Conservation (phyloP, 2,888 invertebrate species). For the Gibbula magus region DNA sequence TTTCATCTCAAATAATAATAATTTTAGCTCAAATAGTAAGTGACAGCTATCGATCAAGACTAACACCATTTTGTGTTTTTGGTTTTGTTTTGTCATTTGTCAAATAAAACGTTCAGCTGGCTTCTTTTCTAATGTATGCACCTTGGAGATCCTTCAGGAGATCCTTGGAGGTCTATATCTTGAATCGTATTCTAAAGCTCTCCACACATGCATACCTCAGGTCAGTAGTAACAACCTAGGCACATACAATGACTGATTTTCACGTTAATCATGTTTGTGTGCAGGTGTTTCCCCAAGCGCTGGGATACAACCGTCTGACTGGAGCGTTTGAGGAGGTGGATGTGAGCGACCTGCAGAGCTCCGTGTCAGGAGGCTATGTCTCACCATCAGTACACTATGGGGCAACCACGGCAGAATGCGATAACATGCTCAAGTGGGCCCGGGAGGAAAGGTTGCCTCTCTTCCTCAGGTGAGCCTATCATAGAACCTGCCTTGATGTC, state of each 20-base stretch:
- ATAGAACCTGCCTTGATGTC: too few relatives aligned
- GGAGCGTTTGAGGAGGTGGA: conserved; percentile 70
- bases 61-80: too few relatives aligned
- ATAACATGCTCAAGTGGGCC: conserved; percentile 73
- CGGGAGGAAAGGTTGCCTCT: conserved; percentile 70
- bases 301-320: conserved; percentile 73
- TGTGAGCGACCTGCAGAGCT: conserved; percentile 37
- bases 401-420: conserved; percentile 71
- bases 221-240: not conserved
- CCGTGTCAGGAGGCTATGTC: conserved; percentile 27
- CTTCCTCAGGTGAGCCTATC: conserved; percentile 68
- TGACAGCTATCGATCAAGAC: too few relatives aligned
- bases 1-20: too few relatives aligned
- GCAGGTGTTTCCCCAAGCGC: conserved; percentile 73
- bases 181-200: too few relatives aligned
- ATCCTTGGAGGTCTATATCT: too few relatives aligned
- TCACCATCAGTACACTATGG: conserved; percentile 66
- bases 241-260: not conserved
- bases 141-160: too few relatives aligned
- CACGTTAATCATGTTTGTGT: conserved; percentile 10
- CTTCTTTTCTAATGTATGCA: too few relatives aligned
- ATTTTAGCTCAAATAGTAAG: too few relatives aligned
- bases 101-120: too few relatives aligned
- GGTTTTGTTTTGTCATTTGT: too few relatives aligned
- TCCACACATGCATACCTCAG: not conserved